Evolutionary conservation across 2,113 vertebrate species (phyloP).

Genomic region (Mastomys coucha): DNA sequence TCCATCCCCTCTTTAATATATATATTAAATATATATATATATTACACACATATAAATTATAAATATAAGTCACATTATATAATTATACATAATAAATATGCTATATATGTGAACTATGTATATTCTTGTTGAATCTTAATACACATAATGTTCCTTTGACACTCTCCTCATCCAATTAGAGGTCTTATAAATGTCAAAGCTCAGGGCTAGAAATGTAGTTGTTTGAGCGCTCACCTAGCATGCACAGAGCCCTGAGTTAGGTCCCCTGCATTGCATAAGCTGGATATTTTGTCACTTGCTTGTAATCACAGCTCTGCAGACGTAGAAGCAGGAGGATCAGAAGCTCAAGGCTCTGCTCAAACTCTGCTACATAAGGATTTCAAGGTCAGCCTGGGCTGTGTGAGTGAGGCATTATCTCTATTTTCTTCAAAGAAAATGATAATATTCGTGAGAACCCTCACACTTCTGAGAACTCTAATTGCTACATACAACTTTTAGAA

Average conservation of each 20-base stretch:
- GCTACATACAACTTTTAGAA: slow-evolving; percentile 53
- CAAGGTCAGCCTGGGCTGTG: not conserved
- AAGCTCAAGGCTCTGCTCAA: not conserved
- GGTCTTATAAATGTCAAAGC: slow-evolving; percentile 38
- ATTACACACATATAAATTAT: too few relatives aligned
- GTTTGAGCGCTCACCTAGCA: not conserved
- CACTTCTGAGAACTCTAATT: slow-evolving; percentile 25
- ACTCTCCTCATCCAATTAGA: slow-evolving; percentile 26
- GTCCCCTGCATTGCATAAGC: not conserved
- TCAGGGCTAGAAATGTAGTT: too few relatives aligned
- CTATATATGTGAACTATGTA: not conserved
- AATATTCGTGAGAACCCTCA: not conserved
- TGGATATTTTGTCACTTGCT: too few relatives aligned
- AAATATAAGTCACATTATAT: not conserved
- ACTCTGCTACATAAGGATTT: not conserved
- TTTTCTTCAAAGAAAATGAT: not conserved
- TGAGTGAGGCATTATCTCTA: not conserved
- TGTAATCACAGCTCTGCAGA: not conserved
- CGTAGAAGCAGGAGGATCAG: not conserved
- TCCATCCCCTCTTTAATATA: not conserved
- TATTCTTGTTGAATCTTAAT: slow-evolving; percentile 2
- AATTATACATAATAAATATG: not conserved
- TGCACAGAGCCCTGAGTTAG: not conserved
- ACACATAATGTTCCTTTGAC: slow-evolving; percentile 10
- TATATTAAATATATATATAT: too few relatives aligned